Percentiles rank a stretch among this genome's conserved stretches.
phyloP scores from a whole-genome alignment of 1,140 invertebrate species.

The Cydia amplana region DNA sequence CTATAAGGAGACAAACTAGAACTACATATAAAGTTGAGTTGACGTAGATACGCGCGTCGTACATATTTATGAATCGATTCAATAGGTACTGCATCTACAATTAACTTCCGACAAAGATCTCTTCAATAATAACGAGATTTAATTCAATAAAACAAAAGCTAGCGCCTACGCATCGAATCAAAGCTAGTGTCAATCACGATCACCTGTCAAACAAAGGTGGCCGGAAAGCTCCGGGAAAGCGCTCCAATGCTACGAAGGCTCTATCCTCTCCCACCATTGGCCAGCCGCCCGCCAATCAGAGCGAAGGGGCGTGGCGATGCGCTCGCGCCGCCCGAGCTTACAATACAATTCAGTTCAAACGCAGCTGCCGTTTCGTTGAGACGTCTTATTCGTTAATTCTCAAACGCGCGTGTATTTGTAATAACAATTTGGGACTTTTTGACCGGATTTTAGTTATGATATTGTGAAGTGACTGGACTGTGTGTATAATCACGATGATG shows the following conservation, averaged over 20 bases:
- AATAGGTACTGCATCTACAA: not conserved
- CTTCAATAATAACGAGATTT: conserved; percentile 41
- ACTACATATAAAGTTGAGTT: not conserved
- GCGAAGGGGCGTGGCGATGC: conserved; percentile 59
- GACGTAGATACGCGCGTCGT: not conserved
- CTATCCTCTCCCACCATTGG: conserved; percentile 60
- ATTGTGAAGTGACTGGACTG: conserved; percentile 37
- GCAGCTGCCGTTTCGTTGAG: conserved; percentile 60
- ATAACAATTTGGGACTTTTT: conserved; percentile 37
- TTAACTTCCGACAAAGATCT: conserved; percentile 13
- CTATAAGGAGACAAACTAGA: too few relatives aligned
- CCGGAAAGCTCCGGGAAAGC: conserved; percentile 59
- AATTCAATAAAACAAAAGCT: conserved; percentile 14
- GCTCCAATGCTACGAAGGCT: conserved; percentile 53
- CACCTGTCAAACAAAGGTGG: conserved; percentile 64
- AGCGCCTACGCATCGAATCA: conserved; percentile 54
- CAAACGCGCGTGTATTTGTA: conserved; percentile 41
- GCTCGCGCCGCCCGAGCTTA: conserved; percentile 66
- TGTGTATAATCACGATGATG: conserved; percentile 59
- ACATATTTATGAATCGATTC: conserved; percentile 38
- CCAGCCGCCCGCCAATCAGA: conserved; percentile 55
- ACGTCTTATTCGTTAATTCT: conserved; percentile 49
- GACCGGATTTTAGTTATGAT: conserved; percentile 38
- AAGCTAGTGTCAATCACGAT: conserved; percentile 55
- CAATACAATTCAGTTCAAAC: conserved; percentile 61